Percentiles rank a stretch among this genome's conserved stretches.
Evolutionary conservation across 2,888 invertebrate species (phyloP).

Genomic region (Malacosoma neustria): DNA sequence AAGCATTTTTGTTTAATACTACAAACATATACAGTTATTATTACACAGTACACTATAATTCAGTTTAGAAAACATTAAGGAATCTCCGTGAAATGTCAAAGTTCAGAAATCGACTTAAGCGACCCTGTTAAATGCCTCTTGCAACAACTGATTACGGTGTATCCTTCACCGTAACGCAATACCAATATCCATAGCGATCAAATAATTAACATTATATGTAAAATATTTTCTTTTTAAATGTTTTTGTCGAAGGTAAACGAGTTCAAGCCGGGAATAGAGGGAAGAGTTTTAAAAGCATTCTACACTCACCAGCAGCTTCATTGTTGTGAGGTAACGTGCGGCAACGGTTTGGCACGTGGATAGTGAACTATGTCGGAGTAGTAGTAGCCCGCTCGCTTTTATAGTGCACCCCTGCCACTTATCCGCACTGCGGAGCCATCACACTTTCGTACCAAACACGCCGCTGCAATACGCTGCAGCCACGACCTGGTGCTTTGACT

Average conservation of each 20-base stretch:
- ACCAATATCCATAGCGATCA: conserved; percentile 6
- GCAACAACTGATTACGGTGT: conserved; percentile 40
- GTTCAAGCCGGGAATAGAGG: background rate
- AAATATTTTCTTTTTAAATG: background rate
- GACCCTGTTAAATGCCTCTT: conserved; percentile 49
- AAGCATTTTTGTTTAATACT: too few relatives aligned
- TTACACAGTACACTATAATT: too few relatives aligned
- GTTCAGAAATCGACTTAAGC: conserved; percentile 45
- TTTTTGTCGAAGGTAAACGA: background rate
- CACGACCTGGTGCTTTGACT: conserved; percentile 29
- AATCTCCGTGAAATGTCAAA: conserved; percentile 45
- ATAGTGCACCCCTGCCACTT: conserved; percentile 73
- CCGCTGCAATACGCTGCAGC: conserved; percentile 45
- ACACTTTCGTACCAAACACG: conserved; percentile 61
- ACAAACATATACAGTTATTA: too few relatives aligned
- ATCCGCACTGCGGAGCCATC: conserved; percentile 47
- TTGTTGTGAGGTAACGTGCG: conserved; percentile 49
- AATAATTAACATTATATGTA: background rate
- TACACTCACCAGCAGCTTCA: conserved; percentile 68
- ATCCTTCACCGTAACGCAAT: conserved; percentile 28
- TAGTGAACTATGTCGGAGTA: conserved; percentile 68
- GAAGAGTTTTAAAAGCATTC: conserved; percentile 17
- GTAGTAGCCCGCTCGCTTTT: conserved; percentile 65
- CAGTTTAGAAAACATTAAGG: conserved; percentile 28
- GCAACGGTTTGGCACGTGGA: conserved; percentile 50